phyloP scores from a whole-genome alignment of 2,113 vertebrate species.

The Ictalurus furcatus region DNA sequence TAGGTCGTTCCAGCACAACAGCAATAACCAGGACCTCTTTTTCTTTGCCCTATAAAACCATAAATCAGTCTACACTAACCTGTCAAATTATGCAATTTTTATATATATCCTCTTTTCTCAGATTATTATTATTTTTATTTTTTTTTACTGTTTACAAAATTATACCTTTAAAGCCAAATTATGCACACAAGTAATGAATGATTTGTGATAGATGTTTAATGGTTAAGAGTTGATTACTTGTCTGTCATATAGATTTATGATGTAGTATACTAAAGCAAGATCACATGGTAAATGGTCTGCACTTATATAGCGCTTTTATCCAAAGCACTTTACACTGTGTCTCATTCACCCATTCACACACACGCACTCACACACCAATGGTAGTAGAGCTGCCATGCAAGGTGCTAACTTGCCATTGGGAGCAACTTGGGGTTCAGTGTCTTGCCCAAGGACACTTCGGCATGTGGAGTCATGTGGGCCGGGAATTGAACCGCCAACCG shows the following conservation, averaged over 20 bases:
- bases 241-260: not conserved
- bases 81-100: constrained; percentile 4
- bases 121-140: not conserved
- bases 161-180: not conserved
- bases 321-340: too few species aligned
- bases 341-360: too few species aligned
- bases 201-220: not conserved
- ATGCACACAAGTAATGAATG: not conserved
- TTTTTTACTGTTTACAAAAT: not conserved
- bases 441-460: too few species aligned
- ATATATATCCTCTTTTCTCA: not conserved
- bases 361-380: too few species aligned
- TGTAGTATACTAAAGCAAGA: not conserved
- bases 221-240: not conserved
- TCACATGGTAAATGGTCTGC: not conserved
- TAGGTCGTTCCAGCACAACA: not conserved
- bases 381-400: too few species aligned
- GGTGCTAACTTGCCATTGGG: too few species aligned
- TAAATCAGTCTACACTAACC: not conserved
- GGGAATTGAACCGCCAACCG: too few species aligned
- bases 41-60: not conserved
- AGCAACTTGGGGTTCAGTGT: too few species aligned
- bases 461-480: too few species aligned
- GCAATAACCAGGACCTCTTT: not conserved
- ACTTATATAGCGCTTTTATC: too few species aligned